Conservation (phyloP, 2,888 invertebrate species). For the Schizotus pectinicornis region DNA sequence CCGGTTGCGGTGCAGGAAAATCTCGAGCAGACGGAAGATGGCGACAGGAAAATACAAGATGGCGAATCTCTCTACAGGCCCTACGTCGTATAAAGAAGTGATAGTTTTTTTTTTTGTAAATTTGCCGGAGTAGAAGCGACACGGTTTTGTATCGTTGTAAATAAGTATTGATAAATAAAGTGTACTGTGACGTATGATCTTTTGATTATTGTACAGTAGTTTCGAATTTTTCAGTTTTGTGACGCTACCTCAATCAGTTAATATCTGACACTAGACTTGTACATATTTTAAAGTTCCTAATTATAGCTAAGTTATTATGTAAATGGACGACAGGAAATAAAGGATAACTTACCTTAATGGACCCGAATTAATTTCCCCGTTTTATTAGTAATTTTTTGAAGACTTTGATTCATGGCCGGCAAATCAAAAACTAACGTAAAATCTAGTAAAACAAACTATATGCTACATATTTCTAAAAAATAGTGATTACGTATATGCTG, state of each 20-base stretch:
- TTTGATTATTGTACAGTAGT: constrained; percentile 13
- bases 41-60: constrained; percentile 49
- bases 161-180: constrained; percentile 26
- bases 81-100: constrained; percentile 57
- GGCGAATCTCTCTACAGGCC: constrained; percentile 60
- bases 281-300: constrained; percentile 53
- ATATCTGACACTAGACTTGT: constrained; percentile 38
- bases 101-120: constrained; percentile 32
- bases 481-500: too few species aligned
- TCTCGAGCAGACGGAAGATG: constrained; percentile 29
- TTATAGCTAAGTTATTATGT: constrained; percentile 22
- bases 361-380: too few species aligned
- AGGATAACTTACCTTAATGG: constrained; percentile 1
- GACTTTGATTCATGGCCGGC: too few species aligned
- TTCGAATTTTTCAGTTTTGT: constrained; percentile 14
- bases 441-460: too few species aligned
- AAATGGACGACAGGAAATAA: constrained; percentile 19
- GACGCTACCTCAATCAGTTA: constrained; percentile 49
- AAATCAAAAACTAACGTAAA: too few species aligned
- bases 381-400: too few species aligned
- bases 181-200: constrained; percentile 27
- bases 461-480: too few species aligned
- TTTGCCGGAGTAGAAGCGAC: constrained; percentile 21
- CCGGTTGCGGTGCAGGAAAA: constrained; percentile 12
- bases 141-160: constrained; percentile 27